A percentile compares a stretch with the other conserved stretches of the same genome.
Evolutionary conservation across 2,797 vertebrate species (phyloP).

Genomic region (Oreochromis mossambicus): DNA sequence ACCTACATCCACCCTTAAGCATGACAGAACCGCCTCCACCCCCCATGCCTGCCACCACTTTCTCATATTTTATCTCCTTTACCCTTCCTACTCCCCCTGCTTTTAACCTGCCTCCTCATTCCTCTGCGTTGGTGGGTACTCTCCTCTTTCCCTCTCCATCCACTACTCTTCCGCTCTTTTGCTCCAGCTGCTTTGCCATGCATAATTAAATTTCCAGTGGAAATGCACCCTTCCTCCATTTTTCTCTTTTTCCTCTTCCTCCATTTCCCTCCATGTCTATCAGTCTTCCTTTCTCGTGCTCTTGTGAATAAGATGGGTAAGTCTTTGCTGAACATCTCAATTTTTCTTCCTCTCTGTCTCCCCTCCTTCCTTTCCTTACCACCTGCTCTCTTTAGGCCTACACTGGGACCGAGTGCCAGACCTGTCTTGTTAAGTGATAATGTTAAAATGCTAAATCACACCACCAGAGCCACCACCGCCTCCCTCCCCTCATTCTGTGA

Average conservation of each 20-base stretch:
- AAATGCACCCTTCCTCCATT: constrained; percentile 11
- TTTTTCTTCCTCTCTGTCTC: not conserved
- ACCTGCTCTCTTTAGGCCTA: not conserved
- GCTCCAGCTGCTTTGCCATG: constrained; percentile 46
- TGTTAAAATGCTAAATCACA: constrained; percentile 65
- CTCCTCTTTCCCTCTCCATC: constrained; percentile 39
- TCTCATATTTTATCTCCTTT: constrained; percentile 25
- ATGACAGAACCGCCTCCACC: not conserved
- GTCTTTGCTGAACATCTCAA: not conserved
- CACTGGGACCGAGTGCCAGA: constrained; percentile 6
- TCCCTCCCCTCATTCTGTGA: constrained; percentile 30
- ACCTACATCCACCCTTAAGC: constrained; percentile 8
- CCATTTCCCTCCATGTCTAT: constrained; percentile 2
- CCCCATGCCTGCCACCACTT: not conserved
- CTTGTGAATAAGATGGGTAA: not conserved
- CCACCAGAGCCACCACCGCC: constrained; percentile 27
- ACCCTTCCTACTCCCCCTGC: constrained; percentile 32
- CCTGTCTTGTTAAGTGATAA: constrained; percentile 58
- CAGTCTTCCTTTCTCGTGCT: not conserved
- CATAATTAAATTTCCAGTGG: constrained; percentile 60
- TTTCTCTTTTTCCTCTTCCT: constrained; percentile 14
- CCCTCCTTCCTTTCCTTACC: not conserved
- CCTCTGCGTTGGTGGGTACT: constrained; percentile 48
- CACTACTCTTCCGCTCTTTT: constrained; percentile 43
- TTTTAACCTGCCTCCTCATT: constrained; percentile 27